A percentile compares a stretch with the other conserved stretches of the same genome.
These are phyloP conservation scores for Saccostrea cuccullata DNA, from an alignment of 1,140 invertebrate species.

Conservation along the genomic window DNA sequence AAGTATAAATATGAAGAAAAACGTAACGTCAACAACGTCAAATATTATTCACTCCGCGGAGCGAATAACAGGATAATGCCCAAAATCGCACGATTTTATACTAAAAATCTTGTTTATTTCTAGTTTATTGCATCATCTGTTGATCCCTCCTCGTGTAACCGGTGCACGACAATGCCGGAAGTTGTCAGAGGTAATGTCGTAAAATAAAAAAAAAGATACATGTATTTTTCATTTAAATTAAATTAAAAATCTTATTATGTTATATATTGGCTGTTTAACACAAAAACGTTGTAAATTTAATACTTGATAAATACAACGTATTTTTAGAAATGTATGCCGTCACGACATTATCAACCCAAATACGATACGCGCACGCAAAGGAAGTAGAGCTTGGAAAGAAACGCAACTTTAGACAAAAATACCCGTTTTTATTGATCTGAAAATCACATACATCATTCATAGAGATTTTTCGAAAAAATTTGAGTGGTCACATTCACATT, in stretches of 20 bases:
- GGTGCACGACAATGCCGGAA: neutral
- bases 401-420: neutral
- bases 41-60: too few species aligned
- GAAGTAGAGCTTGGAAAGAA: conserved; percentile 29
- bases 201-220: conserved; percentile 24
- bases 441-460: conserved; percentile 21
- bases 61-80: too few species aligned
- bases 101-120: neutral
- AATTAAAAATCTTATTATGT: neutral
- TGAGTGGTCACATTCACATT: conserved; percentile 4
- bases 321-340: neutral
- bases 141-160: neutral
- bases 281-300: neutral
- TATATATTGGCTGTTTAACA: neutral
- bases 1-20: too few species aligned
- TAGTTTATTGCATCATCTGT: conserved; percentile 27
- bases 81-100: conserved; percentile 27
- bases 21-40: too few species aligned
- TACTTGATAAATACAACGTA: neutral
- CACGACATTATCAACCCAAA: conserved; percentile 19
- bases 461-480: conserved; percentile 11
- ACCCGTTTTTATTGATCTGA: neutral
- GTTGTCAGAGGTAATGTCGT: conserved; percentile 38
- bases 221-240: neutral
- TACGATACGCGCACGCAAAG: conserved; percentile 1